A percentile compares a stretch with the other conserved stretches of the same genome.
Conservation (phyloP, 2,797 vertebrate species). For the Diglossa cyanea region DNA sequence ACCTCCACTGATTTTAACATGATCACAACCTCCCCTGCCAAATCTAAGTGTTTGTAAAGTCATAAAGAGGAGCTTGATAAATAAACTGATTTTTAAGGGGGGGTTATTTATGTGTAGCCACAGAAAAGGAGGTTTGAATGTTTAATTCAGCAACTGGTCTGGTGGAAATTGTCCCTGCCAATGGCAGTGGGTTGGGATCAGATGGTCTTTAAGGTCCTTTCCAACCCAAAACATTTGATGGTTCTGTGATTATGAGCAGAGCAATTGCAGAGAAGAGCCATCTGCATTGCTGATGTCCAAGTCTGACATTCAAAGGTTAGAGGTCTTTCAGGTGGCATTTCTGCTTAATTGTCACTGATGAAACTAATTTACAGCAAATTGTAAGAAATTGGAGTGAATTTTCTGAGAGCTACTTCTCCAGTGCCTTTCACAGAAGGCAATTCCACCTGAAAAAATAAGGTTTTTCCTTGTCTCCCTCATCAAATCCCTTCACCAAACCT, state of each 20-base stretch:
- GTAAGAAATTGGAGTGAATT: neutral
- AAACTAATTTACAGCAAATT: neutral
- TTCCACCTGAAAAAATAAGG: neutral
- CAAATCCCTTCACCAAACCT: neutral
- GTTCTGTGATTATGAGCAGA: neutral
- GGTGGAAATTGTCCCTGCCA: neutral
- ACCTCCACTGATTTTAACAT: neutral
- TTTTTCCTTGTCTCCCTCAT: neutral
- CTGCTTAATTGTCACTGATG: neutral
- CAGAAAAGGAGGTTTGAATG: neutral
- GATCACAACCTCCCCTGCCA: neutral
- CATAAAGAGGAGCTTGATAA: neutral
- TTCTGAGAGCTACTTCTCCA: neutral
- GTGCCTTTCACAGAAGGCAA: neutral
- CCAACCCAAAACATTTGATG: neutral
- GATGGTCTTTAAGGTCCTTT: neutral
- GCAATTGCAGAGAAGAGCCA: neutral
- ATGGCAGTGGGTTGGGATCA: neutral
- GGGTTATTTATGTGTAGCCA: neutral
- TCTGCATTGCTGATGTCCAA: neutral
- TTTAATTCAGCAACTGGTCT: neutral
- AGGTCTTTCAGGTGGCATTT: neutral
- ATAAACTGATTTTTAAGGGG: neutral
- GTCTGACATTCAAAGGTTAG: neutral
- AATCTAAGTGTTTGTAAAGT: neutral